Percentiles rank a stretch among this genome's conserved stretches.
phyloP scores from a whole-genome alignment of 1,140 invertebrate genomes.

The Dreissena polymorpha region DNA sequence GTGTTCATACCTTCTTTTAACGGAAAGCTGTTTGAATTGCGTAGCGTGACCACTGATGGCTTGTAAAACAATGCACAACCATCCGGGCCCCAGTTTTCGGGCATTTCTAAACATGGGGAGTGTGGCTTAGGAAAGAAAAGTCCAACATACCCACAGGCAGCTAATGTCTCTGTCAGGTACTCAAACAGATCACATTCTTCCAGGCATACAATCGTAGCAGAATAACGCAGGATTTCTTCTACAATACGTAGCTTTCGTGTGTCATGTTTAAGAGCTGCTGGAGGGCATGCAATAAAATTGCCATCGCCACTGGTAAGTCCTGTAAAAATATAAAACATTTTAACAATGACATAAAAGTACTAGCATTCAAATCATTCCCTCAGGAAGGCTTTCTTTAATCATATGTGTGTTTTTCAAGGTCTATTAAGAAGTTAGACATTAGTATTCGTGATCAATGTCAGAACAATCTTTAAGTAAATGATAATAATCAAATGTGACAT shows the following conservation, averaged over 20 bases:
- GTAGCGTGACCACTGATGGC: conserved; percentile 83
- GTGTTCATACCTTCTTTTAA: conserved; percentile 86
- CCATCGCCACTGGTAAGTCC: conserved; percentile 87
- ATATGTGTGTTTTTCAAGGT: too few species aligned
- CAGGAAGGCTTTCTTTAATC: too few species aligned
- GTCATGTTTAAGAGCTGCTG: conserved; percentile 86
- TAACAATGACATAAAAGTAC: not conserved
- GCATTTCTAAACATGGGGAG: conserved; percentile 86
- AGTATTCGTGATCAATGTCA: too few species aligned
- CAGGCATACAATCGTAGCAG: conserved; percentile 88
- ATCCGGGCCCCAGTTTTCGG: conserved; percentile 89
- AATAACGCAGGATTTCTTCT: conserved; percentile 86
- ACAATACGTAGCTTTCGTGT: conserved; percentile 85
- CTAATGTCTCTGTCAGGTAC: conserved; percentile 84
- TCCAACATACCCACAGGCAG: conserved; percentile 85
- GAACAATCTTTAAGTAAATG: too few species aligned
- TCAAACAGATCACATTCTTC: conserved; percentile 91
- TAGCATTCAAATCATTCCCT: not conserved
- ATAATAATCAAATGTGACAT: too few species aligned
- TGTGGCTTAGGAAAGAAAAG: conserved; percentile 89
- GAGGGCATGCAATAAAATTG: conserved; percentile 87
- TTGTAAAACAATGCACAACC: conserved; percentile 90
- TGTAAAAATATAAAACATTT: conserved; percentile 75
- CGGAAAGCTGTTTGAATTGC: conserved; percentile 83
- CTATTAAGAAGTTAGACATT: too few species aligned